Evolutionary conservation across 92 coral and sea anemone genomes (phyloP), one percentile per base, ranked within the genome.

Genomic region (Palythoa heliodiscus): DNA sequence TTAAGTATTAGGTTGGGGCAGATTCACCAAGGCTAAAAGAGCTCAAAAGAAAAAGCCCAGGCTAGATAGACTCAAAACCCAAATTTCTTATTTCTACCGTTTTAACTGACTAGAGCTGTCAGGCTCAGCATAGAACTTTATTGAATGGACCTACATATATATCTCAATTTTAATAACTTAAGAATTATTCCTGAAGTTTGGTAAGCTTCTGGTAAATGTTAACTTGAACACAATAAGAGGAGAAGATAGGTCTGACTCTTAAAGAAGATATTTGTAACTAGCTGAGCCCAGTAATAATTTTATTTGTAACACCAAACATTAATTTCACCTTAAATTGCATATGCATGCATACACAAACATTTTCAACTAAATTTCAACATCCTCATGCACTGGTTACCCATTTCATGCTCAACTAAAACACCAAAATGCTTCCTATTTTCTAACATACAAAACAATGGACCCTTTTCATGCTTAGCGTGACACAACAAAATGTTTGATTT

Each of bases 281-380:
- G 55, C 55, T 52, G 55, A 11, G 5, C 11, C 55, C 55, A 52
- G 55, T 52, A 19, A 63, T 1, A 63, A 6, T 63, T 63, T 6
- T n/a, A n/a, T n/a, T n/a, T n/a, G 24, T 63, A 16, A 19, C 70
- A 17, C 12, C 70, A 63, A 63, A 63, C 70, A 63, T 63, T 63
- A 63, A 63, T 63, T 63, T 63, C 3, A 63, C 70, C 70, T n/a
- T 63, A 63, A 63, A n/a, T 63, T 63, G 70, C 70, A 63, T 63
- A 63, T 67, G 29, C 71, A 67, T 67, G 37, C 71, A 67, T 22
- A 67, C 10, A 67, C 37, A 22, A 67, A 67, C 71, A 20, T 67
- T 25, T 67, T 23, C 37, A 67, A 19, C 37, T 37, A 67, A 67
- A 67, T 20, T 20, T 67, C 71, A 19, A 67, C 71, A 67, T 67